Conservation (phyloP, 2,113 vertebrate species). For the Epinephelus cyanopodus region DNA sequence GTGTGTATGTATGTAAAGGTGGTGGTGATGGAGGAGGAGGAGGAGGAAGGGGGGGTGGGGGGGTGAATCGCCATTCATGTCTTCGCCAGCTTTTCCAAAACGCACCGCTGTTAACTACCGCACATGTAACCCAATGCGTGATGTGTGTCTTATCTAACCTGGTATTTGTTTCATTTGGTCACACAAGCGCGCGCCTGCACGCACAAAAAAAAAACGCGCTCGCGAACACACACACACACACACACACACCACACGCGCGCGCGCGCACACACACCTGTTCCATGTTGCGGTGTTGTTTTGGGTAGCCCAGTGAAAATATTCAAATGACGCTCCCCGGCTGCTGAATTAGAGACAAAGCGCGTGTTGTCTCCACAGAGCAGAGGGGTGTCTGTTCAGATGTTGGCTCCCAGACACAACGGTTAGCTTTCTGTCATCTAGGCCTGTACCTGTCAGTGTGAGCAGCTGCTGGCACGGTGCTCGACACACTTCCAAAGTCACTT, state of each 20-base stretch:
- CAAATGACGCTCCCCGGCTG: slow-evolving; percentile 58
- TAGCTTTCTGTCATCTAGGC: slow-evolving; percentile 30
- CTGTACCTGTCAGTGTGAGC: slow-evolving; percentile 52
- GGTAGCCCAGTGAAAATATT: slow-evolving; percentile 46
- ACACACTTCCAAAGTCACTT: slow-evolving; percentile 51
- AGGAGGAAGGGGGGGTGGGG: neutral
- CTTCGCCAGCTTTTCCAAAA: slow-evolving; percentile 15
- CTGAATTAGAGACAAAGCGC: slow-evolving; percentile 51
- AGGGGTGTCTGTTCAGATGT: slow-evolving; percentile 28
- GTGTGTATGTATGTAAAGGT: slow-evolving; percentile 5
- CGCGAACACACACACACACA: slow-evolving; percentile 42
- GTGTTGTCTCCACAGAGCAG: slow-evolving; percentile 46
- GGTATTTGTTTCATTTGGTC: slow-evolving; percentile 42
- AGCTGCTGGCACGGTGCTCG: slow-evolving; percentile 1
- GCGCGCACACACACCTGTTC: slow-evolving; percentile 80
- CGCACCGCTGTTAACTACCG: slow-evolving; percentile 15
- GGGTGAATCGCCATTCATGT: slow-evolving; percentile 31
- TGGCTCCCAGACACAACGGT: slow-evolving; percentile 49
- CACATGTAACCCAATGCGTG: slow-evolving; percentile 28
- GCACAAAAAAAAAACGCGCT: slow-evolving; percentile 6
- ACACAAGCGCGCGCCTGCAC: slow-evolving; percentile 29
- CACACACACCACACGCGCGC: no score
- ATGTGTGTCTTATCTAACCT: slow-evolving; percentile 29
- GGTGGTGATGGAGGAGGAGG: neutral
- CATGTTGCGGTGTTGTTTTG: slow-evolving; percentile 76